phyloP scores from a whole-genome alignment of 2,888 invertebrate species.

The Hirtodrosophila alboralis region DNA sequence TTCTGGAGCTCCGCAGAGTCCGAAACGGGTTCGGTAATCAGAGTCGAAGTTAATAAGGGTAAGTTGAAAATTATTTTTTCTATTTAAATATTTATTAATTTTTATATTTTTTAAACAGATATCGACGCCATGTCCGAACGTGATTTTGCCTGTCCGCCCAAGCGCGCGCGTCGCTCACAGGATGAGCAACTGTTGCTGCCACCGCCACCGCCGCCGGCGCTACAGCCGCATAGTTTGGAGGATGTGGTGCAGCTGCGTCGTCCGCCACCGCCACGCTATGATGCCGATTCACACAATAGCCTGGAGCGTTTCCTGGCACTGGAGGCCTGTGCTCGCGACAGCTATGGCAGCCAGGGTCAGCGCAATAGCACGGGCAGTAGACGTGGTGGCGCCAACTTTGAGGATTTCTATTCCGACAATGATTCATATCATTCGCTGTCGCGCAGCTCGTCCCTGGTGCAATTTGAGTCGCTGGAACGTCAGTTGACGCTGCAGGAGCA shows the following conservation, averaged over 20 bases:
- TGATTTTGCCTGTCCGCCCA: conserved; percentile 90
- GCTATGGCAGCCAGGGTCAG: conserved; percentile 69
- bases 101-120: conserved; percentile 71
- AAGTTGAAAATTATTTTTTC: too few species aligned
- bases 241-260: conserved; percentile 72
- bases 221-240: conserved; percentile 55
- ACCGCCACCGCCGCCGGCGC: conserved; percentile 12
- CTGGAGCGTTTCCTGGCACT: conserved; percentile 75
- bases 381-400: conserved; percentile 73
- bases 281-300: conserved; percentile 68
- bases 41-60: conserved; percentile 86
- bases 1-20: conserved; percentile 88
- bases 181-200: conserved; percentile 54
- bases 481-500: conserved; percentile 86
- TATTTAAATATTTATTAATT: too few species aligned
- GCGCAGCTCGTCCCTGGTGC: conserved; percentile 91
- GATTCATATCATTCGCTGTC: conserved; percentile 87
- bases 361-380: conserved; percentile 75
- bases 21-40: conserved; percentile 92
- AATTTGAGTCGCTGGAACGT: conserved; percentile 93
- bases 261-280: conserved; percentile 51
- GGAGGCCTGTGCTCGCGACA: conserved; percentile 72
- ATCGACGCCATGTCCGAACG: conserved; percentile 87
- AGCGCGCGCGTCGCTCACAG: conserved; percentile 88
- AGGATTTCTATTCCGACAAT: conserved; percentile 84